Conservation (phyloP, 1,140 invertebrate genomes). For the Drosophila sucinea region DNA sequence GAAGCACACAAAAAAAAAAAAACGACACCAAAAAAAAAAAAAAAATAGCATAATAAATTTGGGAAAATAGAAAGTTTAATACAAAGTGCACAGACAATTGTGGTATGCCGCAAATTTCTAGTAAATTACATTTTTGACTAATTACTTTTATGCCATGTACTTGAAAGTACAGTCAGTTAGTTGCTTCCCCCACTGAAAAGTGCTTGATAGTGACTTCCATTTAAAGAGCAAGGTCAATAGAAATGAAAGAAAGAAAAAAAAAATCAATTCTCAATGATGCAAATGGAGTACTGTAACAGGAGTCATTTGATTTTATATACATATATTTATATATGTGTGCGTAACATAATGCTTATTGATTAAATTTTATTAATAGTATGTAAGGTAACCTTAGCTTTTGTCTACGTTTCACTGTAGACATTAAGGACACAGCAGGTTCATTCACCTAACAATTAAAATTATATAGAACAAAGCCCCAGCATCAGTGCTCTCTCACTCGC, state of each 20-base stretch:
- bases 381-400: slow-evolving; percentile 37
- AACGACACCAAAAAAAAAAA: background rate
- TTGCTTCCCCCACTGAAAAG: background rate
- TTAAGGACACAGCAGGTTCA: slow-evolving; percentile 54
- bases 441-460: slow-evolving; percentile 57
- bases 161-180: background rate
- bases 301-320: background rate
- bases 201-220: background rate
- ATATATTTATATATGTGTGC: background rate
- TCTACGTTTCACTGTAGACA: slow-evolving; percentile 39
- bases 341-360: slow-evolving; percentile 55
- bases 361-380: slow-evolving; percentile 55
- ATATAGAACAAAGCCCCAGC: slow-evolving; percentile 23
- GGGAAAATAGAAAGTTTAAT: slow-evolving; percentile 4
- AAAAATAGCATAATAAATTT: slow-evolving; percentile 1
- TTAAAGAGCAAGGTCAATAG: slow-evolving; percentile 6
- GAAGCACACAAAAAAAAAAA: background rate
- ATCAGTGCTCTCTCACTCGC: background rate
- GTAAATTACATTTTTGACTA: slow-evolving; percentile 16
- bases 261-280: slow-evolving; percentile 8
- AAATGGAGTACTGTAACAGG: background rate
- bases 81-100: slow-evolving; percentile 2
- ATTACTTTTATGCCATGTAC: slow-evolving; percentile 12
- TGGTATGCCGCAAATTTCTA: slow-evolving; percentile 2
- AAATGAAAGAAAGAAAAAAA: background rate